These are phyloP conservation scores for Bombus consobrinus DNA, from an alignment of 1,140 invertebrate species.

Conservation along the genomic window DNA sequence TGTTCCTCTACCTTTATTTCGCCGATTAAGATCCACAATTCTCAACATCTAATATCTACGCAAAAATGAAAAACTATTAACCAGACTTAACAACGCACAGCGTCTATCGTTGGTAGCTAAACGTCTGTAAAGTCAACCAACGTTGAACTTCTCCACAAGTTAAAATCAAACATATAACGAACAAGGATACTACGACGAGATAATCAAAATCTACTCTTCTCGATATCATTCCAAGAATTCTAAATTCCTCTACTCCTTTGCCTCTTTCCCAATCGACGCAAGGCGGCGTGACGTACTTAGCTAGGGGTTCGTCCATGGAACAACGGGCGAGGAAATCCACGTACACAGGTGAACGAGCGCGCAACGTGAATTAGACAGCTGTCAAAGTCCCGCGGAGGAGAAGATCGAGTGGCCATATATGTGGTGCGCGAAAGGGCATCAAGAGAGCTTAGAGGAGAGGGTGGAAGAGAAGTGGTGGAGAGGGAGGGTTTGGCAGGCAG, in stretches of 20 bases:
- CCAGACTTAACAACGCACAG: neutral
- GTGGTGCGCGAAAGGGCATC: constrained; percentile 72
- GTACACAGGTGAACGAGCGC: constrained; percentile 62
- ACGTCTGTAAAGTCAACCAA: neutral
- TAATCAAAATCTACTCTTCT: neutral
- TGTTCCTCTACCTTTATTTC: no score
- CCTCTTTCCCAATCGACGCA: neutral
- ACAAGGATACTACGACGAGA: neutral
- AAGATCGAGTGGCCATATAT: constrained; percentile 73
- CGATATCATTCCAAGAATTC: neutral
- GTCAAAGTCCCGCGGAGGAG: constrained; percentile 70
- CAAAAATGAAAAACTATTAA: no score
- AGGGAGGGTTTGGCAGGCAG: constrained; percentile 62
- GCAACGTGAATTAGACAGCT: constrained; percentile 73
- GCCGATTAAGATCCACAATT: no score
- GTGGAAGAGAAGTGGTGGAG: neutral
- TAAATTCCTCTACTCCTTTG: neutral
- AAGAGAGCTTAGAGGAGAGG: constrained; percentile 64
- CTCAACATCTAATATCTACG: no score
- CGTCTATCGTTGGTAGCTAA: neutral
- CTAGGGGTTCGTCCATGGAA: neutral
- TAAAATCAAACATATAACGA: neutral
- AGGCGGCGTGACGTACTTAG: neutral
- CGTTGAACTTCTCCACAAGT: neutral
- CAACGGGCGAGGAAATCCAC: constrained; percentile 56